Conservation (phyloP, 2,113 vertebrate species). For the Thunnus thynnus region DNA sequence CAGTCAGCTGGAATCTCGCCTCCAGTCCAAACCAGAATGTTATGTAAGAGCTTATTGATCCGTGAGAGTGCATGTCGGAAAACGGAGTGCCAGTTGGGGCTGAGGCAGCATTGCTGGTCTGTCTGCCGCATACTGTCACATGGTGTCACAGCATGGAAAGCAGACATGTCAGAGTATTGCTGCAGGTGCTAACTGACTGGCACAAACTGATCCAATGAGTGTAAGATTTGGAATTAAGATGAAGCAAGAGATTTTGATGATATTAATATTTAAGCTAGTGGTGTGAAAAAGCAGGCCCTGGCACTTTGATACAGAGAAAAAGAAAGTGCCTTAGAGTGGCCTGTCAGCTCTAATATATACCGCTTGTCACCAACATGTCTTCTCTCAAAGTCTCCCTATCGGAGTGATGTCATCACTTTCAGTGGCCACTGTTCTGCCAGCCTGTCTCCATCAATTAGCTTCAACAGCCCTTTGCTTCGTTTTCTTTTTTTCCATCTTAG, state of each 20-base stretch:
- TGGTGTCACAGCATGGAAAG: slow-evolving; percentile 56
- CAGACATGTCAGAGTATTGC: slow-evolving; percentile 34
- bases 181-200: slow-evolving; percentile 32
- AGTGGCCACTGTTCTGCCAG: slow-evolving; percentile 49
- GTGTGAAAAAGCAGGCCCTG: slow-evolving; percentile 41
- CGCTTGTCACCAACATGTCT: slow-evolving; percentile 65
- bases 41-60: slow-evolving; percentile 86
- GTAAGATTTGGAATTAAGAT: slow-evolving; percentile 22
- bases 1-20: slow-evolving; percentile 83
- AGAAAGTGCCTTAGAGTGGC: slow-evolving; percentile 55
- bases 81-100: slow-evolving; percentile 47
- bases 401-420: slow-evolving; percentile 74
- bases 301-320: slow-evolving; percentile 41
- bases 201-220: slow-evolving; percentile 17
- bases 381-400: slow-evolving; percentile 46
- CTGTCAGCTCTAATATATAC: slow-evolving; percentile 68
- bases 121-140: slow-evolving; percentile 57
- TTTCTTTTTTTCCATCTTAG: slow-evolving; percentile 26
- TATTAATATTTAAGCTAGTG: slow-evolving; percentile 46
- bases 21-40: slow-evolving; percentile 81
- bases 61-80: slow-evolving; percentile 60
- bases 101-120: slow-evolving; percentile 63
- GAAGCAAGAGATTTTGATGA: slow-evolving; percentile 30
- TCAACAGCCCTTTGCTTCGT: slow-evolving; percentile 41
- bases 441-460: slow-evolving; percentile 65